Base-by-base conservation (phyloP, 2,113 vertebrate species). In the Ochotona princeps region DNA sequence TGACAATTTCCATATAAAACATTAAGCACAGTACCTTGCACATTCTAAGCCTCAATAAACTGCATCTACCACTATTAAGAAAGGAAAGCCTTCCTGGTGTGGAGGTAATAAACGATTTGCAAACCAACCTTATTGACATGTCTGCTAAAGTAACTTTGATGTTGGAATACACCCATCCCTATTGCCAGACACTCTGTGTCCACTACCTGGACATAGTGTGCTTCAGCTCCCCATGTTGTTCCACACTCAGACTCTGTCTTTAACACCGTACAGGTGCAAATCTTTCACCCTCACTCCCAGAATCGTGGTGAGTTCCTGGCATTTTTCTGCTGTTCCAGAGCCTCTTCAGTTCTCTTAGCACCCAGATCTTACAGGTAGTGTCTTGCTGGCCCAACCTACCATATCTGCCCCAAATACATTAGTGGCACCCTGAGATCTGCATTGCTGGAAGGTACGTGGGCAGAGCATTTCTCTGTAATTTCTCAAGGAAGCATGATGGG, bases 1-100 rank as follows among this genome's bases (percentile, higher is more conserved):
- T 70, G 84, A 83, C 15, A 67, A 18, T 78, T 95, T 83, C 74
- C 61, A 72, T 47, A 51, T 81, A 85, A 89, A 63, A 21, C n/a
- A 65, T 0, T 23, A 44, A 85, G 72, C 4, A 70, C 28, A 75
- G 26, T 26, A 6, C 25, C n/a, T 90, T 35, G 67, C 25, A 89
- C 9, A 25, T 30, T 47, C n/a, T 82, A 75, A 94, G 44, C 35
- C 47, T 89, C 28, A 69, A 47, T 75, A 66, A 75, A 83, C 38
- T 74, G 81, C 73, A 20, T 11, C 63, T 60, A 28, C 60, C 65
- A 51, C 47, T 69, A n/a, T 44, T 69, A 86, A 91, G 28, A 35
- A 38, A 83, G 69, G 38, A 54, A 90, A 51, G 63, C 28, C n/a
- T 61, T 61, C 54, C 35, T 57, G 38, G 47, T 66, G 8, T 89